These are phyloP conservation scores for Ichneumon xanthorius DNA, from an alignment of 2,888 invertebrate genomes.

Conservation along the genomic window DNA sequence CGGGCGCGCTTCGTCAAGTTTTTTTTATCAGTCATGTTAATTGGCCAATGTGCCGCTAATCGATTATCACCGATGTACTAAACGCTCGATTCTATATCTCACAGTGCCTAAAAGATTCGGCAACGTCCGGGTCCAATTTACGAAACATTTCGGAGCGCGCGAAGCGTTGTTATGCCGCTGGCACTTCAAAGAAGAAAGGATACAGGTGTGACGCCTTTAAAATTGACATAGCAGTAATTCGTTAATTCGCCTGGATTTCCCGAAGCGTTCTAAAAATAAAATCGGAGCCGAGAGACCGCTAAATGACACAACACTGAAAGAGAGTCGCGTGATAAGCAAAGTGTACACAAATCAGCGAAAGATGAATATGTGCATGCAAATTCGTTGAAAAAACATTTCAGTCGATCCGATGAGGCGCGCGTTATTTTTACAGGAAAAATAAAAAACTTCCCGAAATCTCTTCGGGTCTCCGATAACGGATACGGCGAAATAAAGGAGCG, in stretches of 20 bases:
- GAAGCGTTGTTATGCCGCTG: not conserved
- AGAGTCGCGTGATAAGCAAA: conserved; percentile 41
- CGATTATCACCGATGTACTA: not conserved
- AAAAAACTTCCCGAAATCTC: not conserved
- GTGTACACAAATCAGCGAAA: conserved; percentile 39
- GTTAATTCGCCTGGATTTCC: conserved; percentile 26
- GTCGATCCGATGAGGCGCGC: not conserved
- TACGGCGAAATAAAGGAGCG: not conserved
- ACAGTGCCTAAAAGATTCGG: no score
- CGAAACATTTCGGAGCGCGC: not conserved
- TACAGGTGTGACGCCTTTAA: not conserved
- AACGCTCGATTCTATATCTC: not conserved
- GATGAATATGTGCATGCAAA: conserved; percentile 27
- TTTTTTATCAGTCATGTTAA: conserved; percentile 12
- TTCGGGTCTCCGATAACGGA: not conserved
- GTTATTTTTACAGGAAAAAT: not conserved
- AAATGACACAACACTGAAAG: conserved; percentile 25
- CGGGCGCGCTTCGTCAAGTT: not conserved
- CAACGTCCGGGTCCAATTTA: no score
- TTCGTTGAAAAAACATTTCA: conserved; percentile 38
- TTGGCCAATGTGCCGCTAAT: conserved; percentile 18
- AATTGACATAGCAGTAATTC: conserved; percentile 4
- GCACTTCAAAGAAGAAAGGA: not conserved
- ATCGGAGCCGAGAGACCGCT: not conserved
- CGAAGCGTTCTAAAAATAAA: conserved; percentile 22